A percentile compares a stretch with the other conserved stretches of the same genome.
Conservation (phyloP, 2,888 invertebrate species). For the Papilio elwesi region DNA sequence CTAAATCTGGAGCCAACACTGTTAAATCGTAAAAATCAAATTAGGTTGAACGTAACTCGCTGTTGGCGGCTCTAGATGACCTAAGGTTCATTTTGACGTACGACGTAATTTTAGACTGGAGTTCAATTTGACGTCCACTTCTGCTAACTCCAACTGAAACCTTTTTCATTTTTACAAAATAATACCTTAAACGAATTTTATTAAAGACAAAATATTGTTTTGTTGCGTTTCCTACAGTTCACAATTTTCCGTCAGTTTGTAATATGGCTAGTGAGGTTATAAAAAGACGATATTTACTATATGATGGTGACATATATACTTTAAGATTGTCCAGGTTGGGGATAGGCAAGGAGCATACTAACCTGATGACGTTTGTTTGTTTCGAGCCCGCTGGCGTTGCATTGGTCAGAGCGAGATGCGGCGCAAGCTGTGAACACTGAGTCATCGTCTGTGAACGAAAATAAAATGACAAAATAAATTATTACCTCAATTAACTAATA, state of each 20-base stretch:
- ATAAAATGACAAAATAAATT: neutral
- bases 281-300: neutral
- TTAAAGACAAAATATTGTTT: neutral
- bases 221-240: neutral
- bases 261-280: neutral
- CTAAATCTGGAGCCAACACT: too few species aligned
- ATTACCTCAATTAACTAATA: too few species aligned
- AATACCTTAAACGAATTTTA: too few species aligned
- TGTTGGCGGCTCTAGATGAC: too few species aligned
- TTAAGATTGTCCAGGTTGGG: neutral
- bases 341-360: constrained; percentile 43
- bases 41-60: too few species aligned
- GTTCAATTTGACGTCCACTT: too few species aligned
- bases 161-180: too few species aligned
- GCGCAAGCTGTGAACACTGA: constrained; percentile 74
- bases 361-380: constrained; percentile 63
- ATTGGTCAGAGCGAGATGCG: constrained; percentile 55
- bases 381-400: constrained; percentile 64
- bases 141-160: too few species aligned
- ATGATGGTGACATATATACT: neutral
- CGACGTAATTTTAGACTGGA: too few species aligned
- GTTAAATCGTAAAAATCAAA: too few species aligned
- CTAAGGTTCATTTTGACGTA: too few species aligned
- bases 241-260: neutral
- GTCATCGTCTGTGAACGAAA: constrained; percentile 66